Evolutionary conservation across 1,140 invertebrate species (phyloP).

Genomic region (Eubasilissa regina): DNA sequence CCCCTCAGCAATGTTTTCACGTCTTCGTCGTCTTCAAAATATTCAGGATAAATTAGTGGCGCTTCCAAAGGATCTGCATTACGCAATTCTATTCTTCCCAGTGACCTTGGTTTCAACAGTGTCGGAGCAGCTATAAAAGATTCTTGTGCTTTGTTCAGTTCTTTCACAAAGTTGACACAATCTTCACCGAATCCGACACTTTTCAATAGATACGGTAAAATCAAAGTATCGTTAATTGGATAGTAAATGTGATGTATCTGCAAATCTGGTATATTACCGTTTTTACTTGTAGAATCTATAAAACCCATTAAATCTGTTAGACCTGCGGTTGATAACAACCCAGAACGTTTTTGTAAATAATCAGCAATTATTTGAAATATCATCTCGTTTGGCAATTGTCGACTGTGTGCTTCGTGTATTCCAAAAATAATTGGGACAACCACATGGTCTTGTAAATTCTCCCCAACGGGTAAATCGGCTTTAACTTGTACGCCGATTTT

Average conservation of each 20-base stretch:
- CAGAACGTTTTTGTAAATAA: conserved; percentile 64
- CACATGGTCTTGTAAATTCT: conserved; percentile 80
- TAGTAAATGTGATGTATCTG: conserved; percentile 65
- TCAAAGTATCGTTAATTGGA: conserved; percentile 61
- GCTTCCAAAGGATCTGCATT: conserved; percentile 66
- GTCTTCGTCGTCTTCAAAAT: conserved; percentile 83
- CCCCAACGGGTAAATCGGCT: conserved; percentile 78
- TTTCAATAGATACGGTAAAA: conserved; percentile 61
- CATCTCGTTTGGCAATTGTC: conserved; percentile 55
- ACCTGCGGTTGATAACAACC: conserved; percentile 63
- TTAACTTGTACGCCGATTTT: conserved; percentile 69
- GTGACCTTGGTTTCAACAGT: conserved; percentile 72
- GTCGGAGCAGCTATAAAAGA: conserved; percentile 69
- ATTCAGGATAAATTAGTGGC: conserved; percentile 88
- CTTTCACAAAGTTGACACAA: conserved; percentile 64
- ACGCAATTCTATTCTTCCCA: conserved; percentile 66
- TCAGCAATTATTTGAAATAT: conserved; percentile 61
- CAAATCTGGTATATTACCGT: conserved; percentile 63
- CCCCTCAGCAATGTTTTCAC: conserved; percentile 81
- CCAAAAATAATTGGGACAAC: conserved; percentile 64
- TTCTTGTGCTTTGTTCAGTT: conserved; percentile 68
- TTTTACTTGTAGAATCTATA: conserved; percentile 61
- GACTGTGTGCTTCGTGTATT: conserved; percentile 59
- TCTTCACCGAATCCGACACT: conserved; percentile 68
- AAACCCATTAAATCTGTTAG: conserved; percentile 65